Percentiles rank a stretch among this genome's conserved stretches.
Conservation (phyloP, 1,140 invertebrate species). For the Aphidius ervi region DNA sequence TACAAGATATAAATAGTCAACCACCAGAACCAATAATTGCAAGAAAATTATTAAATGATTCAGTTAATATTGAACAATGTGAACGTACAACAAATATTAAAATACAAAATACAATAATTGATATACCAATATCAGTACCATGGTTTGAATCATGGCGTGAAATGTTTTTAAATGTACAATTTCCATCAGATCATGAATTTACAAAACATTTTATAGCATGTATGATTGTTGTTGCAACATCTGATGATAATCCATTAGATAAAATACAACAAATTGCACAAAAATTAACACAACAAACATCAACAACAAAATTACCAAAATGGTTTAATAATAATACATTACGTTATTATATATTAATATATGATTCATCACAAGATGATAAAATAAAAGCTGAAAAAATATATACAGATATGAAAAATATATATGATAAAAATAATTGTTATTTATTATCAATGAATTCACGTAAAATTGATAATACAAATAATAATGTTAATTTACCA, state of each 20-base stretch:
- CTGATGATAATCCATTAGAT: constrained; percentile 75
- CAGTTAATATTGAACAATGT: constrained; percentile 69
- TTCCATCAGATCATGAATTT: constrained; percentile 92
- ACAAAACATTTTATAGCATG: constrained; percentile 91
- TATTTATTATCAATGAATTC: constrained; percentile 88
- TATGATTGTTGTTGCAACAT: constrained; percentile 79
- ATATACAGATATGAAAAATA: constrained; percentile 79
- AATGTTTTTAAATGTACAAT: constrained; percentile 83
- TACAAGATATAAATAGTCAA: constrained; percentile 76
- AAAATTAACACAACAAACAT: constrained; percentile 69
- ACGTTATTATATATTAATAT: constrained; percentile 85
- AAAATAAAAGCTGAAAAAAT: constrained; percentile 67
- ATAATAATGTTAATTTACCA: constrained; percentile 59
- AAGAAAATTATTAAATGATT: constrained; percentile 82
- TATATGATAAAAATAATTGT: constrained; percentile 79
- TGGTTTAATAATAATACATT: constrained; percentile 85
- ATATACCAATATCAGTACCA: constrained; percentile 73
- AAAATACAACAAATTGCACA: constrained; percentile 72
- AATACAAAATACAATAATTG: constrained; percentile 50
- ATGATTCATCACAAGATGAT: constrained; percentile 72
- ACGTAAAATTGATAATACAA: constrained; percentile 55
- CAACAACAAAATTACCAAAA: constrained; percentile 76
- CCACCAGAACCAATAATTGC: constrained; percentile 79
- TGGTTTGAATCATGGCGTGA: constrained; percentile 97
- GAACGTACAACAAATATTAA: constrained; percentile 58